These are phyloP conservation scores for Drosophila kohkoa DNA, from an alignment of 1,140 invertebrate species.

Conservation along the genomic window DNA sequence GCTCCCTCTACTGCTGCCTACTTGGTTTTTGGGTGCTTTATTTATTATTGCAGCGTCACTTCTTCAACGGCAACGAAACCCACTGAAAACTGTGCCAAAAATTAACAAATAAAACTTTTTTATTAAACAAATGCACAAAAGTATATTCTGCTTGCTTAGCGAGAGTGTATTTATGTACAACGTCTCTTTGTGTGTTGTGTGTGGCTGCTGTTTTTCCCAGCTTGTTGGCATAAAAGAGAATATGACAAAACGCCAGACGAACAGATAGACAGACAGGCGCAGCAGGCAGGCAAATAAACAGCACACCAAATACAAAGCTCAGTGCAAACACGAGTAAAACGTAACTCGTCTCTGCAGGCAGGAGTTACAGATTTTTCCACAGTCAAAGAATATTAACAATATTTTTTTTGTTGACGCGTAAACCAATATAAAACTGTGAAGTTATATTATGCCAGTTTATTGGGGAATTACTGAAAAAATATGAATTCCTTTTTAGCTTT, in stretches of 20 bases:
- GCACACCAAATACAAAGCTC: slow-evolving; percentile 28
- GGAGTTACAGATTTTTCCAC: slow-evolving; percentile 10
- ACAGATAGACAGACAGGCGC: slow-evolving; percentile 5
- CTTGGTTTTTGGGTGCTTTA: slow-evolving; percentile 58
- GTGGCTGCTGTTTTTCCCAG: slow-evolving; percentile 2
- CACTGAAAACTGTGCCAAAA: slow-evolving; percentile 64
- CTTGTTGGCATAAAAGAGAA: slow-evolving; percentile 38
- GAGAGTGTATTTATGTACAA: neutral
- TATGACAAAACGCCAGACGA: slow-evolving; percentile 27
- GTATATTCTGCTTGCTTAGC: slow-evolving; percentile 61
- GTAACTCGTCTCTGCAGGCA: neutral
- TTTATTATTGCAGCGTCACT: slow-evolving; percentile 75
- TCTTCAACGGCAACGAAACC: slow-evolving; percentile 36
- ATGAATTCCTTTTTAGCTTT: neutral
- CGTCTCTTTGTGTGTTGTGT: slow-evolving; percentile 25
- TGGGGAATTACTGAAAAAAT: neutral
- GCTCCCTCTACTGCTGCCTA: neutral
- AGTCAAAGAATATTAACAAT: slow-evolving; percentile 3
- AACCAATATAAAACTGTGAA: slow-evolving; percentile 8
- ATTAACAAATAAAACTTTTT: slow-evolving; percentile 75
- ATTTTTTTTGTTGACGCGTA: neutral
- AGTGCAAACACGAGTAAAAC: slow-evolving; percentile 29
- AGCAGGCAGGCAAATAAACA: slow-evolving; percentile 24
- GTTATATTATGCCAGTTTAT: slow-evolving; percentile 16
- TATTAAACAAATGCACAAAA: slow-evolving; percentile 73